These are phyloP conservation scores for Thereva unica DNA, from an alignment of 2,888 invertebrate genomes.

Conservation along the genomic window DNA sequence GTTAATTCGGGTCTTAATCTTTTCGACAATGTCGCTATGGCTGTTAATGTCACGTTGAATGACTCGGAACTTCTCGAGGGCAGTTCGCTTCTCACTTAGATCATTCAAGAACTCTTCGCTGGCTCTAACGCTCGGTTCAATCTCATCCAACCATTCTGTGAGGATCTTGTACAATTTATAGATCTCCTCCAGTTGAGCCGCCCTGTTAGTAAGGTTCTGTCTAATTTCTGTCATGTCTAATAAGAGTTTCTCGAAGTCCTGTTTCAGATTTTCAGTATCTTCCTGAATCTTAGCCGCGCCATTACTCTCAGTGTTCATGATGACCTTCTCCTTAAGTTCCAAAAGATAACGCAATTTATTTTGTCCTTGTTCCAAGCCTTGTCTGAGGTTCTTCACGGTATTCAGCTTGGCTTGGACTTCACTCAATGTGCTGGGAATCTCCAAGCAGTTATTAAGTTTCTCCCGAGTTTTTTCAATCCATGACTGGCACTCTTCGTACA, in stretches of 20 bases:
- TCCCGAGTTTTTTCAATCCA: slow-evolving; percentile 91
- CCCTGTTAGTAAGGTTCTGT: slow-evolving; percentile 73
- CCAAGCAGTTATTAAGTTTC: slow-evolving; percentile 79
- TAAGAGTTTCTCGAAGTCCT: slow-evolving; percentile 87
- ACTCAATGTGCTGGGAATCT: slow-evolving; percentile 76
- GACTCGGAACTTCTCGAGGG: slow-evolving; percentile 83
- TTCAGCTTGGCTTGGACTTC: slow-evolving; percentile 87
- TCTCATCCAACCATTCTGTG: slow-evolving; percentile 85
- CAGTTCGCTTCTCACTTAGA: slow-evolving; percentile 86
- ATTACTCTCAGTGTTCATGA: slow-evolving; percentile 87
- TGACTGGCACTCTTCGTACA: slow-evolving; percentile 91
- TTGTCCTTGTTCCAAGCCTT: slow-evolving; percentile 90
- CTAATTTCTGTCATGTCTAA: slow-evolving; percentile 79
- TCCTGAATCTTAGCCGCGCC: slow-evolving; percentile 90
- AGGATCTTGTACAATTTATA: slow-evolving; percentile 81
- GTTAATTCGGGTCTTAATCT: slow-evolving; percentile 72
- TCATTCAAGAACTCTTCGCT: slow-evolving; percentile 79
- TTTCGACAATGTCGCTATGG: slow-evolving; percentile 77
- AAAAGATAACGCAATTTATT: slow-evolving; percentile 81
- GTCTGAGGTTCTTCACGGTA: slow-evolving; percentile 84
- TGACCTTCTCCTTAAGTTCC: slow-evolving; percentile 90
- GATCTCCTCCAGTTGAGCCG: slow-evolving; percentile 82
- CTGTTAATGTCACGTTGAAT: slow-evolving; percentile 80
- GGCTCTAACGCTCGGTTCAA: slow-evolving; percentile 78
- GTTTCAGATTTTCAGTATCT: slow-evolving; percentile 84